Evolutionary conservation across 2,113 vertebrate genomes (phyloP), one percentile per base, ranked within the genome.

Genomic region (Coturnix japonica): DNA sequence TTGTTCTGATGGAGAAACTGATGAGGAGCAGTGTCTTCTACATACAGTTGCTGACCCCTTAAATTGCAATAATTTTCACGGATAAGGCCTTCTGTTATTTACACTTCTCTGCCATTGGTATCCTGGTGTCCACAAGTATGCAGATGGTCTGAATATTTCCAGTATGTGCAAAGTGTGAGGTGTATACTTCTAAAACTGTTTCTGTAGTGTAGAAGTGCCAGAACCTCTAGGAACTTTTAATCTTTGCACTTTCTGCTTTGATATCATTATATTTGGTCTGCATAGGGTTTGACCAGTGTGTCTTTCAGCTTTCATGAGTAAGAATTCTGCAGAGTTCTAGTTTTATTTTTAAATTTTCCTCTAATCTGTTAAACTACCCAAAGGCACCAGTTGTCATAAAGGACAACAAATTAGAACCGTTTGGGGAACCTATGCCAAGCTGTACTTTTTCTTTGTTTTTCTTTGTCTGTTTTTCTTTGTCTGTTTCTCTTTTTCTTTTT

Each of bases 361-460:
- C 17, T 70, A 56, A 46, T 73, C 63, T 66, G 18, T 81, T 65
- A 69, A 92, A 72, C 28, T 73, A 74, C 14, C 61, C 46, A 73
- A 59, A 92, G 35, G 44, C 71, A 54, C 64, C 74, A 61, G 53
- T 86, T 0, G 0, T 89, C 65, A 51, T 51, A 5, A 28, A 79
- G 78, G 61, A 47, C 15, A 87, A 85, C 59, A 91, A 72, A 76
- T 88, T 79, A 73, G 87, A 94, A 73, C 57, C n/a, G 21, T 79
- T 79, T 59, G 59, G 25, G 35, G 23, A 85, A 49, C 33, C 6
- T 78, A 7, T 72, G 66, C 83, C 78, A 93, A 92, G 70, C n/a
- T 53, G 6, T 6, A 1, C 8, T 44, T 53, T 10, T 23, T 19
- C 13, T n/a, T n/a, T n/a, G n/a, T 31, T 31, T 11, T 31, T 46